Evolutionary conservation across 2,113 vertebrate species (phyloP).

Genomic region (Athene noctua): DNA sequence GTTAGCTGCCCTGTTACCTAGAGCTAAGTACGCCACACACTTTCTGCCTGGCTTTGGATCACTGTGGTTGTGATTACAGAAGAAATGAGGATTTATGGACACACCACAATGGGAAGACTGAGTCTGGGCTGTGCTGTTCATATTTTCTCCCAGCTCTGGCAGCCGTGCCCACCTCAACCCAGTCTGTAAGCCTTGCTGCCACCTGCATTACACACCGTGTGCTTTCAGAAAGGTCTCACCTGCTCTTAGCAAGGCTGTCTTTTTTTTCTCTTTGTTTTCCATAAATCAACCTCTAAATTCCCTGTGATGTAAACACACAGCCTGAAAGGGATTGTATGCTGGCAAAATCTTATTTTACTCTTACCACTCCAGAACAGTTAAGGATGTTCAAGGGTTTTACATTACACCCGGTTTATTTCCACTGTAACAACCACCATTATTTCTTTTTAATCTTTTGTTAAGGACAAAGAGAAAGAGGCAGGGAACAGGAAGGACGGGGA

Average conservation of each 20-base stretch:
- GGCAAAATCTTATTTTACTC: background rate
- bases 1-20: background rate
- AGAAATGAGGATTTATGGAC: background rate
- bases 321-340: background rate
- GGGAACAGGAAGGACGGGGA: background rate
- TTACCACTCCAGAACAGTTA: background rate
- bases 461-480: background rate
- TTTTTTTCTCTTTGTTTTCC: background rate
- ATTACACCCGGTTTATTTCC: background rate
- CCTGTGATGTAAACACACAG: background rate
- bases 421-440: background rate
- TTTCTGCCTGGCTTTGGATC: background rate
- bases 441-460: background rate
- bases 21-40: background rate
- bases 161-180: background rate
- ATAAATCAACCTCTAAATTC: background rate
- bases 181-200: background rate
- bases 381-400: background rate
- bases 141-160: background rate
- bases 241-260: background rate
- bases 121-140: background rate
- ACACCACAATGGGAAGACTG: background rate
- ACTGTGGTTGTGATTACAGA: background rate
- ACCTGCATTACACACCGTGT: accelerated
- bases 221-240: background rate